Percentiles rank a stretch among this genome's conserved stretches.
Evolutionary conservation across 1,140 invertebrate species (phyloP).

Genomic region (Leucophenga varia): DNA sequence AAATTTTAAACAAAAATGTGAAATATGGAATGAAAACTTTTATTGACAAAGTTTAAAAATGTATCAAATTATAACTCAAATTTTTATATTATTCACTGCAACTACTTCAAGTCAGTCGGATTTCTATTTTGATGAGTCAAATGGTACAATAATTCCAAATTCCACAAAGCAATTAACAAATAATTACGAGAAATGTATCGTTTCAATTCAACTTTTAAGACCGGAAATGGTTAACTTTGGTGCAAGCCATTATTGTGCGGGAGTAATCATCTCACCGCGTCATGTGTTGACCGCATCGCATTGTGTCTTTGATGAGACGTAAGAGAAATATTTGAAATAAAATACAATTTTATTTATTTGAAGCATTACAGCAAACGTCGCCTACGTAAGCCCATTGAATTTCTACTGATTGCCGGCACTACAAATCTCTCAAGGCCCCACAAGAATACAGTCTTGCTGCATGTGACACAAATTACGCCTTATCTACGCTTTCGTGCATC

Average conservation of each 20-base stretch:
- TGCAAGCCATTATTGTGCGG: conserved; percentile 19
- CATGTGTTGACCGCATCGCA: conserved; percentile 4
- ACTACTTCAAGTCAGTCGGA: too few species aligned
- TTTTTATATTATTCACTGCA: too few species aligned
- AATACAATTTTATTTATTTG: too few species aligned
- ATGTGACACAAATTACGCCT: not conserved
- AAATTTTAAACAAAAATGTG: too few species aligned
- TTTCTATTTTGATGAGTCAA: too few species aligned
- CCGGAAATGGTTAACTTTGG: conserved; percentile 15
- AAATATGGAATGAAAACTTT: too few species aligned
- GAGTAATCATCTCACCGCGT: conserved; percentile 6
- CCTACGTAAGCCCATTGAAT: not conserved
- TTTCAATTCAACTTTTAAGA: conserved; percentile 9
- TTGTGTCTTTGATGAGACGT: conserved; percentile 1
- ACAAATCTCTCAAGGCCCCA: conserved; percentile 4
- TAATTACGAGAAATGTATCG: conserved; percentile 18
- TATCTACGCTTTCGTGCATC: not conserved
- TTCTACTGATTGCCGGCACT: conserved; percentile 2
- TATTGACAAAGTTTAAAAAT: too few species aligned
- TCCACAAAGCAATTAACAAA: too few species aligned
- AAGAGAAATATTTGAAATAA: too few species aligned
- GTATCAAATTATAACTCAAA: too few species aligned
- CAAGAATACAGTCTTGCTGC: conserved; percentile 1
- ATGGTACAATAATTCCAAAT: too few species aligned
- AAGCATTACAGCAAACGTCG: not conserved